phyloP scores from a whole-genome alignment of 1,140 invertebrate genomes.

The Leptoteleia sp. region DNA sequence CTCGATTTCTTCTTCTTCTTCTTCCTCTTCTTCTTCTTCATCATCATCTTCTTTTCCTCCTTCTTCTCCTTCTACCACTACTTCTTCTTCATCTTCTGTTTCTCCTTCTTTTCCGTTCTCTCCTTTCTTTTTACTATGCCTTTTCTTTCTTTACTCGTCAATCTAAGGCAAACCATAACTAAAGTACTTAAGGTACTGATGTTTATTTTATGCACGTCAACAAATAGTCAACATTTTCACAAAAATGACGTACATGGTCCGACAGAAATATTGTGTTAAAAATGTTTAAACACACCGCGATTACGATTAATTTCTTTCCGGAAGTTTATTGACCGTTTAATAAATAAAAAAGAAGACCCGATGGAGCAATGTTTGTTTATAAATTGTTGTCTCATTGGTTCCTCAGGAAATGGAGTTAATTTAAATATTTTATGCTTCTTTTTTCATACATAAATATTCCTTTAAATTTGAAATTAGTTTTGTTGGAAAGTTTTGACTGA shows the following conservation, averaged over 20 bases:
- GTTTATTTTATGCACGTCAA: constrained; percentile 56
- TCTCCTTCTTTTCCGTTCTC: constrained; percentile 20
- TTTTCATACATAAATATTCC: no score
- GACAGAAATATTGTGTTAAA: no score
- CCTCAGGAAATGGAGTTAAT: no score
- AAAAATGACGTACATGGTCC: constrained; percentile 10
- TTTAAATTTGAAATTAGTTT: no score
- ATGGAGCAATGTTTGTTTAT: no score
- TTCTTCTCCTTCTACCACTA: neutral
- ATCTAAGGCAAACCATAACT: constrained; percentile 61
- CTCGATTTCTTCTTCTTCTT: constrained; percentile 62
- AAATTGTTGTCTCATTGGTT: no score
- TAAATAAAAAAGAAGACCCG: no score
- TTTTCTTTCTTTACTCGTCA: constrained; percentile 57
- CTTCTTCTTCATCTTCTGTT: constrained; percentile 9
- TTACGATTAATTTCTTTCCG: no score
- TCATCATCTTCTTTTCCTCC: neutral
- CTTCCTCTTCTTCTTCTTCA: constrained; percentile 15
- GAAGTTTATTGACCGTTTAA: no score
- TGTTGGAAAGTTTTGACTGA: no score
- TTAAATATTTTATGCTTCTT: no score
- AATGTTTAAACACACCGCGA: no score
- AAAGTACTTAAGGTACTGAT: constrained; percentile 52
- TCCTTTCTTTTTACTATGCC: constrained; percentile 31
- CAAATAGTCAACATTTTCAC: constrained; percentile 38